Conservation (phyloP, 2,888 invertebrate species). For the Acanthacorydalis orientalis region DNA sequence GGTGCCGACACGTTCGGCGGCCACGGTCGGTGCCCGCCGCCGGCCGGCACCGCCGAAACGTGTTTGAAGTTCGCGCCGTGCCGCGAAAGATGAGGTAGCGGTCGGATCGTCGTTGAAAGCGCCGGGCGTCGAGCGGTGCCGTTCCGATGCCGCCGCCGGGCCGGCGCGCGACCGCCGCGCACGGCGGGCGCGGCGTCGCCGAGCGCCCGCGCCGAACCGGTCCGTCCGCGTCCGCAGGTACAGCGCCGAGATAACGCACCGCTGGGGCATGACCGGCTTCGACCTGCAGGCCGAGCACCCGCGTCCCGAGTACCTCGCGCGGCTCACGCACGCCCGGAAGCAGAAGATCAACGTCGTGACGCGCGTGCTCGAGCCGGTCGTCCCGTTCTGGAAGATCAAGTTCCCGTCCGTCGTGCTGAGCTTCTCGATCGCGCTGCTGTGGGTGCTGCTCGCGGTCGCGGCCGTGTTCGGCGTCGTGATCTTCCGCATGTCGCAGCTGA, state of each 20-base stretch:
- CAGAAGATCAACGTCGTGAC: conserved; percentile 37
- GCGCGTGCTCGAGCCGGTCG: conserved; percentile 46
- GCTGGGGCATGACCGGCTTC: conserved; percentile 67
- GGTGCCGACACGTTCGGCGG: no score
- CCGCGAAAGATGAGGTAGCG: no score
- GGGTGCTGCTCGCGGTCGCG: conserved; percentile 44
- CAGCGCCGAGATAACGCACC: conserved; percentile 58
- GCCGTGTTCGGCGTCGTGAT: conserved; percentile 62
- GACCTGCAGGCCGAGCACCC: conserved; percentile 60
- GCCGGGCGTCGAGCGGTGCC: no score
- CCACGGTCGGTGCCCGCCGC: no score
- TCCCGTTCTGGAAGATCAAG: conserved; percentile 61
- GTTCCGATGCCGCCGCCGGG: no score
- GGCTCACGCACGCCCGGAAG: conserved; percentile 34
- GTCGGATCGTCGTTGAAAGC: no score
- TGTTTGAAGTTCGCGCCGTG: no score
- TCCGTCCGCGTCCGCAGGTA: conserved; percentile 25
- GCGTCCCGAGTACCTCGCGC: conserved; percentile 54
- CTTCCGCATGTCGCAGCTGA: conserved; percentile 51
- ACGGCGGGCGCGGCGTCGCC: no score
- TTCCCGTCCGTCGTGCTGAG: conserved; percentile 54
- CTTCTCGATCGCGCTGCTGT: conserved; percentile 45
- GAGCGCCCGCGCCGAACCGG: no score
- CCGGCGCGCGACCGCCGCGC: no score
- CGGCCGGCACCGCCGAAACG: no score